Conservation (phyloP, 2,888 invertebrate species). For the Pharmacophagus antenor region DNA sequence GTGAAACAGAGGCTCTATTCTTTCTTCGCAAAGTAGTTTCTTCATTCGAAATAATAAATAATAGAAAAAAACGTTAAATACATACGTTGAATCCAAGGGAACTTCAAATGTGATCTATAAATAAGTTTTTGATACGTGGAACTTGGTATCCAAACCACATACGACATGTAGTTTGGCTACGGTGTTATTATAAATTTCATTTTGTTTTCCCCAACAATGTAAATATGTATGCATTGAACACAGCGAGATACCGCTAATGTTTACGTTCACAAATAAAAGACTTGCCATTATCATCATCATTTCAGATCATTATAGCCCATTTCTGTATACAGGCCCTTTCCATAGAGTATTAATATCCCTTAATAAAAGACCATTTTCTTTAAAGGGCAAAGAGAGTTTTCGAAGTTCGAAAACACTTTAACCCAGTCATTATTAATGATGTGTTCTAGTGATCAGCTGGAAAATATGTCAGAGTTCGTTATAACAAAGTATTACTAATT, state of each 20-base stretch:
- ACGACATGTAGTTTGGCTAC: too few relatives aligned
- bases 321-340: conserved; percentile 15
- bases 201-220: not conserved
- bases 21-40: conserved; percentile 24
- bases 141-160: not conserved
- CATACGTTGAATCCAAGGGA: not conserved
- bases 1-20: conserved; percentile 14
- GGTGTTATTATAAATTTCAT: not conserved
- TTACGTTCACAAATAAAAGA: conserved; percentile 21
- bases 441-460: conserved; percentile 1
- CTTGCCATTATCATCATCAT: conserved; percentile 22
- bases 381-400: conserved; percentile 11
- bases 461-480: not conserved
- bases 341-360: conserved; percentile 18
- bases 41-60: conserved; percentile 2
- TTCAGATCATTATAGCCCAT: conserved; percentile 24
- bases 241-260: conserved; percentile 7
- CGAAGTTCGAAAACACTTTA: conserved; percentile 7
- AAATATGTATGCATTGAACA: conserved; percentile 6
- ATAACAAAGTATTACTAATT: not conserved
- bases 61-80: not conserved
- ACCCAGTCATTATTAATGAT: conserved; percentile 1
- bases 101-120: not conserved
- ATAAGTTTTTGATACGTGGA: not conserved
- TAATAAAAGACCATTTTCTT: conserved; percentile 21